Conservation (phyloP, 2,797 vertebrate genomes). For the Muscicapa striata region DNA sequence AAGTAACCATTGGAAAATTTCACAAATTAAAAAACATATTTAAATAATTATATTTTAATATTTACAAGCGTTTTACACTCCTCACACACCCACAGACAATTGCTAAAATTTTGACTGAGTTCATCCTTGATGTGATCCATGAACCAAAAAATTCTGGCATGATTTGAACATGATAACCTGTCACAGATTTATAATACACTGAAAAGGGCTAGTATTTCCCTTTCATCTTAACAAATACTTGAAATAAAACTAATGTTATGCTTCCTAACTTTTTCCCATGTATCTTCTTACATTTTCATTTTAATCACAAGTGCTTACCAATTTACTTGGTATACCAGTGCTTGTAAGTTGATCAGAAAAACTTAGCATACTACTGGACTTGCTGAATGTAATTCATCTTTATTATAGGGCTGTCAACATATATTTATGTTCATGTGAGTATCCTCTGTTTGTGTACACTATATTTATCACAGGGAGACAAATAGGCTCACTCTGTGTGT, state of each 20-base stretch:
- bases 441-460: neutral
- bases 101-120: neutral
- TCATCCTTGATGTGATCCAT: neutral
- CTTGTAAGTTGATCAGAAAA: neutral
- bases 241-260: neutral
- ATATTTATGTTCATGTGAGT: neutral
- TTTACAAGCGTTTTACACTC: neutral
- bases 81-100: neutral
- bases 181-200: neutral
- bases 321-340: neutral
- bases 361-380: neutral
- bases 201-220: neutral
- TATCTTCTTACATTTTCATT: neutral
- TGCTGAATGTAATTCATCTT: constrained; percentile 11
- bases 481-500: neutral
- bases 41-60: neutral
- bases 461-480: constrained; percentile 16
- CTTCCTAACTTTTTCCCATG: neutral
- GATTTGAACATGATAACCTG: neutral
- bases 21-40: neutral
- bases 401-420: constrained; percentile 2
- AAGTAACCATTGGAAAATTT: neutral
- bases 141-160: neutral
- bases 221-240: neutral
- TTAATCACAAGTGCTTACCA: neutral